phyloP scores from a whole-genome alignment of 2,888 invertebrate species.

The Stictocephala bisonia region DNA sequence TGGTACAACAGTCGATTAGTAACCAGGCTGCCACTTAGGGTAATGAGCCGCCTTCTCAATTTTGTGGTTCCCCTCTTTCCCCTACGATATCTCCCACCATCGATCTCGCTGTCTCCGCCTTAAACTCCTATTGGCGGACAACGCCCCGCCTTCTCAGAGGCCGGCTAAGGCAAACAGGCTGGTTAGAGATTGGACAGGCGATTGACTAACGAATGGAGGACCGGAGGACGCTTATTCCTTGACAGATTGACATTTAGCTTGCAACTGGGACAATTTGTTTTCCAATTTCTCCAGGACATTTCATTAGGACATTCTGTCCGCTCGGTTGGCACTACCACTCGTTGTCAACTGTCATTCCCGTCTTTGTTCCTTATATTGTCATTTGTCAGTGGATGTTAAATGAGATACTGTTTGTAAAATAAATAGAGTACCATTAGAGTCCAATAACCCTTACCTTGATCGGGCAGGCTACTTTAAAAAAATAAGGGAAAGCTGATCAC shows the following conservation, averaged over 20 bases:
- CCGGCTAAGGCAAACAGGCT: constrained; percentile 29
- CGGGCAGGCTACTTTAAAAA: too few relatives aligned
- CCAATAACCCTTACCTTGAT: too few relatives aligned
- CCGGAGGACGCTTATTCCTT: constrained; percentile 8
- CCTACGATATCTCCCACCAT: not conserved
- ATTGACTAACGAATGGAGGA: constrained; percentile 33
- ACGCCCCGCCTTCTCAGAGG: constrained; percentile 21
- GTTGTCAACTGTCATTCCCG: too few relatives aligned
- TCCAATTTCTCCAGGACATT: constrained; percentile 33
- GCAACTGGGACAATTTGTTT: constrained; percentile 40
- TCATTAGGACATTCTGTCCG: constrained; percentile 29
- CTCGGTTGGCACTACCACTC: too few relatives aligned
- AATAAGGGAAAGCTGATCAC: too few relatives aligned
- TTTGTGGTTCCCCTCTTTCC: too few relatives aligned
- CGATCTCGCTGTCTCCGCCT: constrained; percentile 2
- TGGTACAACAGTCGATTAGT: constrained; percentile 20
- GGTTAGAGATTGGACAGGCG: constrained; percentile 36
- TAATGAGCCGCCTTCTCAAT: constrained; percentile 29
- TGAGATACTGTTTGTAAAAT: too few relatives aligned
- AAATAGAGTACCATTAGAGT: too few relatives aligned
- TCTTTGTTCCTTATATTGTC: too few relatives aligned
- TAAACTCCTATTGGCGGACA: not conserved
- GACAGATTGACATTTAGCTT: constrained; percentile 34
- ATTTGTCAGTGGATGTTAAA: too few relatives aligned
- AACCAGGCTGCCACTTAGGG: constrained; percentile 28